Evolutionary conservation across 2,113 vertebrate genomes (phyloP).

Genomic region (Mormyrus iriodes): DNA sequence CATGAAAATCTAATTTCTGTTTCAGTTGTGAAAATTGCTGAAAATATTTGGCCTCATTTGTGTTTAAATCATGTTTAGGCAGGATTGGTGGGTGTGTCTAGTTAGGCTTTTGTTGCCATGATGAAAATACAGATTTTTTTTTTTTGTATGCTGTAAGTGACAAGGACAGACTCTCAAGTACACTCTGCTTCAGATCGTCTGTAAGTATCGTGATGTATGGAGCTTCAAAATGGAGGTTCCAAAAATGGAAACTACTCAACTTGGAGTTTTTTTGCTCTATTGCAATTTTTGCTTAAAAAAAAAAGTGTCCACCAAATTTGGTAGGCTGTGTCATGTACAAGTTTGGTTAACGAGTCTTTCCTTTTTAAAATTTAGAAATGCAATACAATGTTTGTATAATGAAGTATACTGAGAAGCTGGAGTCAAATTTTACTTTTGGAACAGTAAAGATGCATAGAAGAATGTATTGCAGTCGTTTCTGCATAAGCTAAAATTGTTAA

Average conservation of each 20-base stretch:
- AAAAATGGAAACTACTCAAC: not conserved
- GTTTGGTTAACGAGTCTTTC: not conserved
- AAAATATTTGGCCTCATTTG: not conserved
- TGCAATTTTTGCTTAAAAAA: not conserved
- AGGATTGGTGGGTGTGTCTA: not conserved
- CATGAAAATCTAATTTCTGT: not conserved
- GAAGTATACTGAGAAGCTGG: not conserved
- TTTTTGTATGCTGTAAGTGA: not conserved
- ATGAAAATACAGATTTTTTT: not conserved
- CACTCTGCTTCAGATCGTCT: not conserved
- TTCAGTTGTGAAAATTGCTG: not conserved
- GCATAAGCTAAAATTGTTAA: conserved; percentile 21
- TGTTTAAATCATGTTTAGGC: not conserved
- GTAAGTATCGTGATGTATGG: not conserved
- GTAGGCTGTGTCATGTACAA: not conserved
- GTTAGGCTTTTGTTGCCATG: not conserved
- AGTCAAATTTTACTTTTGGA: not conserved
- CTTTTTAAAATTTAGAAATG: conserved; percentile 3
- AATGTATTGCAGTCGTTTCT: conserved; percentile 8
- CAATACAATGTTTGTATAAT: conserved; percentile 13
- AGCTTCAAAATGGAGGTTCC: not conserved
- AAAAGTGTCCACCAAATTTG: not conserved
- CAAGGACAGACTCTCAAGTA: not conserved
- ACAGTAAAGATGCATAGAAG: not conserved
- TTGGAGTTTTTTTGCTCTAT: not conserved